Evolutionary conservation across 2,797 vertebrate species (phyloP), one percentile per base, ranked within the genome.

Genomic region (Coccyzus lansbergi): DNA sequence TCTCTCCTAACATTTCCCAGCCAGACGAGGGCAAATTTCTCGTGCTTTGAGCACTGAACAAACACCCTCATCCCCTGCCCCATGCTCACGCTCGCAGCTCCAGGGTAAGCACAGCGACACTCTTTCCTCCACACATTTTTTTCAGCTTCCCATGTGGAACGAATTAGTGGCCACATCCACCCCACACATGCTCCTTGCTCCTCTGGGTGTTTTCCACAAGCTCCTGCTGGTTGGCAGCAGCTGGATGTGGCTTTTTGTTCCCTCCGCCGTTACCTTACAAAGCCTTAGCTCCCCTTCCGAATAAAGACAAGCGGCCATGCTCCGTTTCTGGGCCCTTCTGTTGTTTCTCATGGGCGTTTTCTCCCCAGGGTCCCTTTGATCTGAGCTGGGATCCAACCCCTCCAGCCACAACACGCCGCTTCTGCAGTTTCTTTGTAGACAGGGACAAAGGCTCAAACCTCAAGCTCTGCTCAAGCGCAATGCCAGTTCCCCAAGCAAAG

Each of bases 121-220:
- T 97, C 97, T 98, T 98, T 98, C 98, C 98, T 98, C 97, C 98
- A 96, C 97, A 95, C 96, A 96, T 97, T 98, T 97, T 98, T 97
- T 97, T 31, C 98, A 98, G 98, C 97, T 98, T 98, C 97, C 97
- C 98, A 98, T 98, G 98, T 98, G 98, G 98, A 98, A 98, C 94
- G 90, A 97, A 98, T 98, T 98, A 98, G 97, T 6, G 92, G 98
- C 92, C 92, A 96, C 89, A 94, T 83, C 85, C 64, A 85, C 87
- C 78, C 68, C 86, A 77, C 82, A 91, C 62, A 62, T 7, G 22
- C 72, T 69, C 67, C 75, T 97, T 58, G 7, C n/a, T 89, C 96
- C 96, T 97, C 95, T 97, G 97, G 97, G 97, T 98, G 97, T 96
- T 97, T 96, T 97, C 98, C 98, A 97, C 98, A 94, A 96, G 68